Evolutionary conservation across 2,888 invertebrate species (phyloP).

Genomic region (Plagodis dolabraria): DNA sequence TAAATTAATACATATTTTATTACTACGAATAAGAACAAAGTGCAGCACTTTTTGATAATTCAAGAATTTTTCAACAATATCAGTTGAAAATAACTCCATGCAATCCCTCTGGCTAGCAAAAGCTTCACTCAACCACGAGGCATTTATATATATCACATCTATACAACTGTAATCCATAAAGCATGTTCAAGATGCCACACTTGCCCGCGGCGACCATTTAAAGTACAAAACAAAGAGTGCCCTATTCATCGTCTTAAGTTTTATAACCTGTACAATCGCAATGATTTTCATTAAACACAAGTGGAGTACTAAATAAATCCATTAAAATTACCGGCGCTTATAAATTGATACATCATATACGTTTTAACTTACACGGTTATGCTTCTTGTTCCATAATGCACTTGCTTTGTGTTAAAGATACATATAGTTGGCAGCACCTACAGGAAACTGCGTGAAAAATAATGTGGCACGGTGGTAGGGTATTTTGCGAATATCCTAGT

Average conservation of each 20-base stretch:
- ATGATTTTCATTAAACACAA: conserved; percentile 60
- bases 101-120: no score
- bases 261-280: conserved; percentile 33
- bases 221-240: conserved; percentile 31
- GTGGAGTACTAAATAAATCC: conserved; percentile 59
- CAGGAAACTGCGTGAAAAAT: no score
- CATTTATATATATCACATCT: no score
- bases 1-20: no score
- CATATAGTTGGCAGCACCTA: neutral
- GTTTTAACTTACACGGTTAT: conserved; percentile 59
- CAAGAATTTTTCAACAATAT: no score
- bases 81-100: no score
- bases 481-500: no score
- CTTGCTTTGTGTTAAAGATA: conserved; percentile 22
- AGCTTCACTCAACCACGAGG: no score
- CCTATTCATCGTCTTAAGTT: conserved; percentile 40
- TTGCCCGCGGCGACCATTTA: conserved; percentile 35
- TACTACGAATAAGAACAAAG: no score
- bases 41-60: no score
- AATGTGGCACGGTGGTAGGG: no score
- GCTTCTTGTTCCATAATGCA: conserved; percentile 68
- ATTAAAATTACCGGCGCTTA: conserved; percentile 54
- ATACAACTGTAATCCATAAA: conserved; percentile 28
- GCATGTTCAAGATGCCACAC: conserved; percentile 29
- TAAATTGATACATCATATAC: conserved; percentile 71